Evolutionary conservation across 64 coral and sea anemone genomes (phyloP).

Genomic region (Pocillopora verrucosa): DNA sequence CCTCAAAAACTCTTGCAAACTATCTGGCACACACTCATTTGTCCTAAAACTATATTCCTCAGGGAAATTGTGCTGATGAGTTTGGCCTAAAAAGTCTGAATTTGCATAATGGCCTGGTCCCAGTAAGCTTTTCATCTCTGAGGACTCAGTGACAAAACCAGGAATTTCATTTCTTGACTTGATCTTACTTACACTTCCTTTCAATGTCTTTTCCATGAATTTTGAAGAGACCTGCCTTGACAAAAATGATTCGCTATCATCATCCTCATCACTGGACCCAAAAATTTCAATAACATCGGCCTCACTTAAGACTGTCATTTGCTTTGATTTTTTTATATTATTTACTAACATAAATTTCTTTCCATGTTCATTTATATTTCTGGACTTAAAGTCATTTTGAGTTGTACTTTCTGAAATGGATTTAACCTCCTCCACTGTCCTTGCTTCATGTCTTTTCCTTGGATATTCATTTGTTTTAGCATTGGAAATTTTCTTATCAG

Average conservation of each 20-base stretch:
- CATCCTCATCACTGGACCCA: constrained; percentile 29
- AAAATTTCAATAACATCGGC: neutral
- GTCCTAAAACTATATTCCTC: neutral
- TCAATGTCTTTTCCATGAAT: neutral
- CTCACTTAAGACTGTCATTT: neutral
- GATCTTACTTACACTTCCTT: neutral
- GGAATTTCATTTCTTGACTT: neutral
- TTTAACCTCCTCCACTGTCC: neutral
- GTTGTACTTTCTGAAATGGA: neutral
- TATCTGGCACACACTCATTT: neutral
- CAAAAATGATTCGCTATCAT: neutral
- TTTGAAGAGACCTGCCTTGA: neutral
- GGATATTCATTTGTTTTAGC: neutral
- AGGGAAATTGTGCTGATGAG: neutral
- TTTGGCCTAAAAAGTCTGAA: neutral
- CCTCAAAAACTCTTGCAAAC: neutral
- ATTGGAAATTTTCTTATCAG: neutral
- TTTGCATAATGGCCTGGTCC: neutral
- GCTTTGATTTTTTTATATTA: neutral
- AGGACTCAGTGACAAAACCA: neutral
- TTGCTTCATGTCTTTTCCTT: neutral
- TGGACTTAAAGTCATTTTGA: neutral
- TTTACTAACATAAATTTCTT: neutral
- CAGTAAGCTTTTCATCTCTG: neutral
- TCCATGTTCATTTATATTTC: neutral